Percentiles rank a stretch among this genome's conserved stretches.
These are phyloP conservation scores for Callyntrura guangdongensis DNA, from an alignment of 2,888 invertebrate genomes.

Conservation along the genomic window DNA sequence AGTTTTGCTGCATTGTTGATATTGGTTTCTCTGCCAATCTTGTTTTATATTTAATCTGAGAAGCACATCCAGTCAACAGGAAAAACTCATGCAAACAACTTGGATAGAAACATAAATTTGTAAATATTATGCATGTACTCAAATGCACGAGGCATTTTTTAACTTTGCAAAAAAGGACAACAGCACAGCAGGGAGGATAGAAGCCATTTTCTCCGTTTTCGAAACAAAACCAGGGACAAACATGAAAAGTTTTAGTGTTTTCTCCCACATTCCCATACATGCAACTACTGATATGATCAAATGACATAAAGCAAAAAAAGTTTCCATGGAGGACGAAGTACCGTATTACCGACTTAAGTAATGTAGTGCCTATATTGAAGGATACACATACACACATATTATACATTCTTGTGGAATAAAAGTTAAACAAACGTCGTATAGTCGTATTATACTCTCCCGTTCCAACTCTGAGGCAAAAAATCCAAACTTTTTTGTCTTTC, in stretches of 20 bases:
- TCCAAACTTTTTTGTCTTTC: too few relatives aligned
- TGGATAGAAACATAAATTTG: not conserved
- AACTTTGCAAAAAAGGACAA: not conserved
- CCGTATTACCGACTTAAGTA: not conserved
- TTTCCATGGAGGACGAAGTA: not conserved
- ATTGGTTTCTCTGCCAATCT: too few relatives aligned
- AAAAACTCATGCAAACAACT: not conserved
- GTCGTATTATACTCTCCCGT: too few relatives aligned
- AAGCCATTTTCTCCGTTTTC: not conserved
- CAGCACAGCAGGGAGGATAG: not conserved
- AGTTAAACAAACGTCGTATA: too few relatives aligned
- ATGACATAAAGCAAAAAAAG: not conserved
- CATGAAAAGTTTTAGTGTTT: not conserved
- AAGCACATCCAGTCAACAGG: not conserved
- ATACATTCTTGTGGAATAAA: too few relatives aligned
- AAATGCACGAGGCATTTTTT: not conserved
- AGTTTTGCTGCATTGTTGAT: too few relatives aligned
- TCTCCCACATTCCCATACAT: not conserved
- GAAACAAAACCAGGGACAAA: constrained; percentile 15
- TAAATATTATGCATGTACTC: not conserved
- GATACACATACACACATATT: not conserved
- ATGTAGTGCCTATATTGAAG: not conserved
- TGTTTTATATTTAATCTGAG: too few relatives aligned
- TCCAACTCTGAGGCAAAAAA: too few relatives aligned
- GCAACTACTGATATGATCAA: constrained; percentile 10